These are phyloP conservation scores for Alosa alosa DNA, from an alignment of 2,113 vertebrate species.

Conservation along the genomic window DNA sequence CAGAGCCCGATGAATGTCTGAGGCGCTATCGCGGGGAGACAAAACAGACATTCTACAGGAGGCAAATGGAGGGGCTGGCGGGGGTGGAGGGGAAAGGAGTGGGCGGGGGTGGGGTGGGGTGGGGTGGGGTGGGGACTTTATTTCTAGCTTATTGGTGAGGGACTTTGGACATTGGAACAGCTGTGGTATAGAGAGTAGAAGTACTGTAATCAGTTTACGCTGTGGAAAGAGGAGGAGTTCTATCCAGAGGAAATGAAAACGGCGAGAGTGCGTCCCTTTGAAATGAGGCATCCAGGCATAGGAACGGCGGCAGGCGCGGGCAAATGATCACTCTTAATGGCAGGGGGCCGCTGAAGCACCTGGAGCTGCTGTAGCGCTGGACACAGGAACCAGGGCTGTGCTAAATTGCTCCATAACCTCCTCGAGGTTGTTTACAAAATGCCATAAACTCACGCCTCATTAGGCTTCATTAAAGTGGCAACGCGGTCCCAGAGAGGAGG, in stretches of 20 bases:
- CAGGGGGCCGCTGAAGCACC: neutral
- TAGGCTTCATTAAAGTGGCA: neutral
- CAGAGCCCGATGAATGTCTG: neutral
- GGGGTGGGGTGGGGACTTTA: neutral
- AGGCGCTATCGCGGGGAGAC: neutral
- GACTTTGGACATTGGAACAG: slow-evolving; percentile 15
- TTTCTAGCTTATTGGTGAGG: neutral
- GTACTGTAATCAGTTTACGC: neutral
- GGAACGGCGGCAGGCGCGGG: neutral
- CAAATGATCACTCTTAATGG: slow-evolving; percentile 8
- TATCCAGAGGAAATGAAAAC: neutral
- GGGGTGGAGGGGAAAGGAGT: neutral
- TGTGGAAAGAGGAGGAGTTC: neutral
- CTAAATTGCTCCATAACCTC: slow-evolving; percentile 7
- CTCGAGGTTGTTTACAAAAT: slow-evolving; percentile 16
- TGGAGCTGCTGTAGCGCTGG: neutral
- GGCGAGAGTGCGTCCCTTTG: neutral
- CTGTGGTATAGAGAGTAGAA: neutral
- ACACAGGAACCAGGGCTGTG: neutral
- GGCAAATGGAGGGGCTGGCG: neutral
- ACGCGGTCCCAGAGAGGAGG: neutral
- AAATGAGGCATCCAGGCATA: slow-evolving; percentile 7
- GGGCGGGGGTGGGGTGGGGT: neutral
- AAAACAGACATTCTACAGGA: neutral
- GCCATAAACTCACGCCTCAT: slow-evolving; percentile 11